Evolutionary conservation across 2,113 vertebrate genomes (phyloP).

Genomic region (Canis aureus): DNA sequence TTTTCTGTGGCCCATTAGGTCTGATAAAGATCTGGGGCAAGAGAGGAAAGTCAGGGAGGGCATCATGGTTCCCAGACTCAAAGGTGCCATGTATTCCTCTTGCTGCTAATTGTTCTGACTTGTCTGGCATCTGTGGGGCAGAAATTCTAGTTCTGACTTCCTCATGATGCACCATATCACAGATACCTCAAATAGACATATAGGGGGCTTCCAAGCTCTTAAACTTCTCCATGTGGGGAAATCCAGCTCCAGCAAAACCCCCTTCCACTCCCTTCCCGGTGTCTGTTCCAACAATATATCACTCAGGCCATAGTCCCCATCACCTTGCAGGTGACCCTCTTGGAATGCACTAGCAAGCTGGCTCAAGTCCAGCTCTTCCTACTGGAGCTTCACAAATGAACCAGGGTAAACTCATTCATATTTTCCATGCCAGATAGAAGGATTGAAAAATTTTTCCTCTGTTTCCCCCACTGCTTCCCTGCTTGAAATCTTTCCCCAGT

Average conservation of each 20-base stretch:
- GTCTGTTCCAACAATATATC: neutral
- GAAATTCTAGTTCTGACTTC: neutral
- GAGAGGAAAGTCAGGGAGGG: neutral
- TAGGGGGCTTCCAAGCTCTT: neutral
- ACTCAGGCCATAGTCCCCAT: neutral
- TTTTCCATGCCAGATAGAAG: neutral
- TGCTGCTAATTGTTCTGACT: neutral
- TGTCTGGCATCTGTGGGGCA: neutral
- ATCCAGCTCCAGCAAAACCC: neutral
- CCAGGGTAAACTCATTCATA: neutral
- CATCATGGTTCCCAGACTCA: neutral
- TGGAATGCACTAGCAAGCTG: neutral
- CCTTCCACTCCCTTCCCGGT: neutral
- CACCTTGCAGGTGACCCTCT: neutral
- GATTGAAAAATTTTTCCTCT: neutral
- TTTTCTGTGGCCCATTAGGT: no score
- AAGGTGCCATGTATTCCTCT: rapidly evolving
- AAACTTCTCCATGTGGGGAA: neutral
- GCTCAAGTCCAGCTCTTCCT: neutral
- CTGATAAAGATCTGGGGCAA: neutral
- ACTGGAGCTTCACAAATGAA: neutral
- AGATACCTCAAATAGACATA: neutral
- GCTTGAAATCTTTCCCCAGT: neutral
- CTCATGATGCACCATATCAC: neutral
- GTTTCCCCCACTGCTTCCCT: rapidly evolving